These are phyloP conservation scores for Zaprionus taronus DNA, from an alignment of 1,140 invertebrate genomes.

Conservation along the genomic window DNA sequence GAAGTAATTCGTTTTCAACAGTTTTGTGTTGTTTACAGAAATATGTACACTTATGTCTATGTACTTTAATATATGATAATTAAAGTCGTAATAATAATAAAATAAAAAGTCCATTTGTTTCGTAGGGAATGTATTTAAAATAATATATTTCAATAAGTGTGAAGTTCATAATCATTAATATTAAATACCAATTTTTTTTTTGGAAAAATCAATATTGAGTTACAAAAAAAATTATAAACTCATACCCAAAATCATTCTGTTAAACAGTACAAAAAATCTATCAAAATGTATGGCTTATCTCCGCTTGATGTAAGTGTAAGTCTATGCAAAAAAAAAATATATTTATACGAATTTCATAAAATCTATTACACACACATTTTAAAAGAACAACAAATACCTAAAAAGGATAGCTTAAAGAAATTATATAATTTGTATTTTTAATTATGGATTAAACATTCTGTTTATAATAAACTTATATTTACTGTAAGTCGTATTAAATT, in stretches of 20 bases:
- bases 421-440: background rate
- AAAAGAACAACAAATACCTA: background rate
- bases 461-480: background rate
- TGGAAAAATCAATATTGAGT: constrained; percentile 4
- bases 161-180: background rate
- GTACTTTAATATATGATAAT: background rate
- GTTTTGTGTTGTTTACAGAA: constrained; percentile 2
- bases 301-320: constrained; percentile 47
- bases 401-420: background rate
- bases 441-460: background rate
- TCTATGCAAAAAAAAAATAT: constrained; percentile 1
- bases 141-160: background rate
- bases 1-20: background rate
- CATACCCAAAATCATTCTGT: background rate
- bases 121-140: background rate
- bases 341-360: background rate
- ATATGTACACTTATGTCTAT: background rate
- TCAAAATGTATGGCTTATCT: constrained; percentile 40
- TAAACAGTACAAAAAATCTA: background rate
- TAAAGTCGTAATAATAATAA: background rate
- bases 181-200: background rate
- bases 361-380: too few species aligned
- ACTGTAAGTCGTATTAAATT: background rate
- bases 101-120: background rate
- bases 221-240: background rate